A percentile compares a stretch with the other conserved stretches of the same genome.
These are phyloP conservation scores for Macrophya alboannulata DNA, from an alignment of 2,888 invertebrate genomes.

Conservation along the genomic window DNA sequence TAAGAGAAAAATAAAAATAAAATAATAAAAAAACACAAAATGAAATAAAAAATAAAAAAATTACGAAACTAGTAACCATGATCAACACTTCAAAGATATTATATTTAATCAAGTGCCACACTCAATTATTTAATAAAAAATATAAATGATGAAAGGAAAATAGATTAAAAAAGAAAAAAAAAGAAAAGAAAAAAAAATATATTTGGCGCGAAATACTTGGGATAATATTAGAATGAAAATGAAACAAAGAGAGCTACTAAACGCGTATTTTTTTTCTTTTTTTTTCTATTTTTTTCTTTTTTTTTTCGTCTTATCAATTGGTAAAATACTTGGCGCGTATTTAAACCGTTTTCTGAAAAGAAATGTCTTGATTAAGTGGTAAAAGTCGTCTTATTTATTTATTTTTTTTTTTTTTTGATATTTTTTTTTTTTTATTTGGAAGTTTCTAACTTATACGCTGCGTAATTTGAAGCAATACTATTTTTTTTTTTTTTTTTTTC, in stretches of 20 bases:
- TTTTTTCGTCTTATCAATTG: background rate
- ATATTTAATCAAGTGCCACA: constrained; percentile 35
- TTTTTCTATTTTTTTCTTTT: background rate
- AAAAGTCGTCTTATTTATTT: no score
- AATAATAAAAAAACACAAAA: background rate
- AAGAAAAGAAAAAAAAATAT: background rate
- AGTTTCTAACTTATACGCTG: background rate
- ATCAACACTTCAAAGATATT: background rate
- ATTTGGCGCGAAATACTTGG: background rate
- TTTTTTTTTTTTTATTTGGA: background rate
- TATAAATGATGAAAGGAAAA: background rate
- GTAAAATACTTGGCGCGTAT: background rate
- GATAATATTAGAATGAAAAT: constrained; percentile 2
- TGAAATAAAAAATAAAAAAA: background rate
- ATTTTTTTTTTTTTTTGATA: no score
- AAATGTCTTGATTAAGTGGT: background rate
- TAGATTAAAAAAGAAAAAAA: background rate
- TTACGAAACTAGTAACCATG: background rate
- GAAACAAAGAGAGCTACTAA: background rate
- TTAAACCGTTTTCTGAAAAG: background rate
- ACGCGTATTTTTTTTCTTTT: background rate
- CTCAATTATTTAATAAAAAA: constrained; percentile 16
- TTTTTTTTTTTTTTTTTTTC: constrained; percentile 8
- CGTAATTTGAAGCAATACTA: background rate
- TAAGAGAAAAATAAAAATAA: background rate